Conservation (phyloP, 2,113 vertebrate genomes). For the Lathamus discolor region DNA sequence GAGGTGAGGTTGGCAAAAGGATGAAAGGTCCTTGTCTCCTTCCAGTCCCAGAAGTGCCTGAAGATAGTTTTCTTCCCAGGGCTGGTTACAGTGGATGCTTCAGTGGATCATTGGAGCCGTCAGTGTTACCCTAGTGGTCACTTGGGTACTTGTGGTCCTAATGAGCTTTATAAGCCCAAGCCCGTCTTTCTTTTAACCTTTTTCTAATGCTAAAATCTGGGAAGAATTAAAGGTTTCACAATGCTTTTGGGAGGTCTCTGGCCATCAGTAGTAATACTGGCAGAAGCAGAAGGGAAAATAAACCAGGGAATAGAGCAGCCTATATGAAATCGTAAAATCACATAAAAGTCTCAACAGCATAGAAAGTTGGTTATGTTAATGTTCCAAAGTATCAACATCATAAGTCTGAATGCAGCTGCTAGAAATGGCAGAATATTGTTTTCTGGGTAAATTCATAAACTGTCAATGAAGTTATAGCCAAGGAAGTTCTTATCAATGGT, state of each 20-base stretch:
- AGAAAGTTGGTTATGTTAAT: background rate
- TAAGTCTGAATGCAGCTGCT: background rate
- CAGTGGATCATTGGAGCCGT: background rate
- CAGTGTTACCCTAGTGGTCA: background rate
- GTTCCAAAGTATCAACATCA: background rate
- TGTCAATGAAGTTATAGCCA: background rate
- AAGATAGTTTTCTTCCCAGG: background rate
- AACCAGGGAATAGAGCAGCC: background rate
- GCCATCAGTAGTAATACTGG: background rate
- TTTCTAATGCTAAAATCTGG: background rate
- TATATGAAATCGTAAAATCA: background rate
- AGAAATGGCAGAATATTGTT: background rate
- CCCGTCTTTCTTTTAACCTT: background rate
- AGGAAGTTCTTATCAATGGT: background rate
- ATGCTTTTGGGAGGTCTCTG: background rate
- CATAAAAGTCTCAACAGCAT: background rate
- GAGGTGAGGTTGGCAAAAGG: background rate
- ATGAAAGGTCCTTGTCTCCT: slow-evolving; percentile 1
- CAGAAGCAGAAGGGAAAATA: background rate
- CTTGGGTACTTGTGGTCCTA: background rate
- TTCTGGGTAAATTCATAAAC: background rate
- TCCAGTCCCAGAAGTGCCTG: background rate
- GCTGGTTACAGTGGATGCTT: background rate
- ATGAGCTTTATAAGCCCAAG: background rate
- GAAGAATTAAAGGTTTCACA: background rate